Conservation (phyloP, 2,113 vertebrate genomes). For the Gracilinanus agilis region DNA sequence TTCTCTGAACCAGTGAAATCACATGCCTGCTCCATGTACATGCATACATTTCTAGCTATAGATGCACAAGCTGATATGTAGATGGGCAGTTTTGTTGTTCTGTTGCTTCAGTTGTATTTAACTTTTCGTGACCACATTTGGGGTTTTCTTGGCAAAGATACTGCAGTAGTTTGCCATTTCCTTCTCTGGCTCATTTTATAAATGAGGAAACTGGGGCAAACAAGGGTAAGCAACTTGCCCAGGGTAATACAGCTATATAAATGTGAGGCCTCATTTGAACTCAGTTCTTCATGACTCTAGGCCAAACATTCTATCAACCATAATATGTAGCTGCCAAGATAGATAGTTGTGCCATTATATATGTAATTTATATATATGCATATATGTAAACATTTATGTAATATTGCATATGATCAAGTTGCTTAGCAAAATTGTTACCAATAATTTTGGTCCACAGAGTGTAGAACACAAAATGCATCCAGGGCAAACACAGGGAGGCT, state of each 20-base stretch:
- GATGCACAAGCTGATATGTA: background rate
- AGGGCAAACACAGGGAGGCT: background rate
- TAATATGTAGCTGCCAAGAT: too few relatives aligned
- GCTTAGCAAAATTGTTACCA: background rate
- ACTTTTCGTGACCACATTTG: too few relatives aligned
- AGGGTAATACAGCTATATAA: too few relatives aligned
- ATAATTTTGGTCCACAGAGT: background rate
- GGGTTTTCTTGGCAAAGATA: too few relatives aligned
- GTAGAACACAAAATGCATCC: background rate
- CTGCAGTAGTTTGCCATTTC: too few relatives aligned
- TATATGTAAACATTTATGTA: background rate
- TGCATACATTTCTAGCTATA: background rate
- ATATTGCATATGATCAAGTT: background rate
- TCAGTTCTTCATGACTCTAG: too few relatives aligned
- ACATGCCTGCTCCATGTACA: background rate
- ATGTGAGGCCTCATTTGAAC: too few relatives aligned
- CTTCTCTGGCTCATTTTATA: too few relatives aligned
- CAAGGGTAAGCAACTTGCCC: too few relatives aligned
- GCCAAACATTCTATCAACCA: too few relatives aligned
- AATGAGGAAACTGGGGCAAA: too few relatives aligned
- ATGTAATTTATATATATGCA: background rate
- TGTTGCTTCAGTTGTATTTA: too few relatives aligned
- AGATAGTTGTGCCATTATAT: background rate
- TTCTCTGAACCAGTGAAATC: background rate
- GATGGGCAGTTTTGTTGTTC: background rate